Evolutionary conservation across 2,113 vertebrate genomes (phyloP).

Genomic region (Platycercus adscitus): DNA sequence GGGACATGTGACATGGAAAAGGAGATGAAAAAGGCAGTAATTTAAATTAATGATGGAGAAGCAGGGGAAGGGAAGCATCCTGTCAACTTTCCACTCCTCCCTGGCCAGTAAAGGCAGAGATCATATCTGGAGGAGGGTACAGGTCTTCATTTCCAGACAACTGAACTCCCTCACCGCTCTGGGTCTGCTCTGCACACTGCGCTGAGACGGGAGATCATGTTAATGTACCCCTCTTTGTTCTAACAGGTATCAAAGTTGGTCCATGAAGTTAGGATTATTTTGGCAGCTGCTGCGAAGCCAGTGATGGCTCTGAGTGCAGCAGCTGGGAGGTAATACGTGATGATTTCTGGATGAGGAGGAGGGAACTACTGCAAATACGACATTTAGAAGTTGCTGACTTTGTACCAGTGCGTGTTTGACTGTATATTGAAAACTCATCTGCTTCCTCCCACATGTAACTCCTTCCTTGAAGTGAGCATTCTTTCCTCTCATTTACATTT

Average conservation of each 20-base stretch:
- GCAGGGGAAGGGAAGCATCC: background rate
- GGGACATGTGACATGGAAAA: background rate
- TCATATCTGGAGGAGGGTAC: background rate
- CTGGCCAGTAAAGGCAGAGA: background rate
- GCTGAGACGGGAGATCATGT: background rate
- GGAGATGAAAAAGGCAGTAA: background rate
- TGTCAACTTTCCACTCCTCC: background rate
- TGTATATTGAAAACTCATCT: background rate
- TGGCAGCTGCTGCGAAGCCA: background rate
- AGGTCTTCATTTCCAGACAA: background rate
- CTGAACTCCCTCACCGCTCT: background rate
- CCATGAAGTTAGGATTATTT: accelerated
- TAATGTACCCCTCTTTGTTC: accelerated
- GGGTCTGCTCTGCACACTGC: background rate
- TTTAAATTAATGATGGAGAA: background rate
- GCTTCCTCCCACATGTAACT: background rate
- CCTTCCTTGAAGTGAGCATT: background rate
- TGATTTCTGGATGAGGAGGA: background rate
- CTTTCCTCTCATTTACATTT: background rate
- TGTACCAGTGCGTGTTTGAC: background rate
- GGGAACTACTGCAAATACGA: background rate
- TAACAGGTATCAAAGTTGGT: accelerated
- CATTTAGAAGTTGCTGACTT: background rate
- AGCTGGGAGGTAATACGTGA: background rate
- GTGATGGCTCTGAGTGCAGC: background rate